These are phyloP conservation scores for Tetragonula clypearis DNA, from an alignment of 1,140 invertebrate genomes.

Conservation along the genomic window DNA sequence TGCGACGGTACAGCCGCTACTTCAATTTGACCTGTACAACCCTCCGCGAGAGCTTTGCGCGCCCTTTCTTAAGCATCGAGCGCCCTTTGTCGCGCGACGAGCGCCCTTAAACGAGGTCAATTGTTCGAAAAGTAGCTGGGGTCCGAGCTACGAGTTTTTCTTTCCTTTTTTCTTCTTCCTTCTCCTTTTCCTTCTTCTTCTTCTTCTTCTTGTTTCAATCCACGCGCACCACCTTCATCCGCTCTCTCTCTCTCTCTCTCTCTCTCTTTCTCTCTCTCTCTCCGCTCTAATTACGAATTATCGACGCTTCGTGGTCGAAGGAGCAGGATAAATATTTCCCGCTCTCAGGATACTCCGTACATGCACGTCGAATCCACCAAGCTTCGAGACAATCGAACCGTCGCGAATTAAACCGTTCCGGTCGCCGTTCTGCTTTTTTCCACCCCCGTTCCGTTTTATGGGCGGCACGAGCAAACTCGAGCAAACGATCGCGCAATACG, in stretches of 20 bases:
- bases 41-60: slow-evolving; percentile 40
- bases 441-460: not conserved
- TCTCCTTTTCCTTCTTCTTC: no score
- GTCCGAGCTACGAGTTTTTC: not conserved
- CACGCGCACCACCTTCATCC: not conserved
- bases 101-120: slow-evolving; percentile 69
- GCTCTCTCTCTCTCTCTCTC: not conserved
- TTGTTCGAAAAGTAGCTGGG: slow-evolving; percentile 69
- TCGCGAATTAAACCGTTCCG: slow-evolving; percentile 20
- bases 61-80: slow-evolving; percentile 50
- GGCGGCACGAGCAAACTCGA: not conserved
- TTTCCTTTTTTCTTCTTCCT: not conserved
- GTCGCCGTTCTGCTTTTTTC: not conserved
- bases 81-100: slow-evolving; percentile 60
- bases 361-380: not conserved
- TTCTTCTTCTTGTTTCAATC: not conserved
- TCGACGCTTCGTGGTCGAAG: slow-evolving; percentile 24
- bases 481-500: slow-evolving; percentile 29
- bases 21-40: slow-evolving; percentile 58
- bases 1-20: slow-evolving; percentile 46
- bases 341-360: not conserved
- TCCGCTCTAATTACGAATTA: slow-evolving; percentile 29
- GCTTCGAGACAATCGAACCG: not conserved
- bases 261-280: not conserved
- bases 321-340: slow-evolving; percentile 21